Conservation (phyloP, 2,888 invertebrate genomes). For the Anagyrus pseudococci region DNA sequence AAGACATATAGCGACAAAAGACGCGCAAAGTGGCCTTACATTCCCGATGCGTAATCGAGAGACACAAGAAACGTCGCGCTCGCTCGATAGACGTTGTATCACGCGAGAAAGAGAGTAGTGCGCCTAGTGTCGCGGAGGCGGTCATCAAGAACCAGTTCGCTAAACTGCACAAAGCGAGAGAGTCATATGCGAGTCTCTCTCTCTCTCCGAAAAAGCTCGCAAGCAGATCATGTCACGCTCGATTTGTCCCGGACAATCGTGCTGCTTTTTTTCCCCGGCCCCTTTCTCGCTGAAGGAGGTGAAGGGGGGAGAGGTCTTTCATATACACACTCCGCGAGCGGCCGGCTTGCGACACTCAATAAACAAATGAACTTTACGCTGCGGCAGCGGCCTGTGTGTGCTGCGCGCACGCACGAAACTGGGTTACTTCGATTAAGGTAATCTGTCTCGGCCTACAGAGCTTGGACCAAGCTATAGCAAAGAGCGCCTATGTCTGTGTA, state of each 20-base stretch:
- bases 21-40: too few species aligned
- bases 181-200: not conserved
- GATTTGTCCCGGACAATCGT: too few species aligned
- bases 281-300: not conserved
- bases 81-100: too few species aligned
- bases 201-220: not conserved
- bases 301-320: not conserved
- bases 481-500: too few species aligned
- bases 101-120: too few species aligned
- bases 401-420: not conserved
- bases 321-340: not conserved
- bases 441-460: not conserved
- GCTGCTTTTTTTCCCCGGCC: not conserved
- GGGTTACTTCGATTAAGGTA: not conserved
- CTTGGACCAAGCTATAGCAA: too few species aligned
- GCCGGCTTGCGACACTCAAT: not conserved
- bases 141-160: not conserved
- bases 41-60: too few species aligned
- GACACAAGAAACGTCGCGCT: too few species aligned
- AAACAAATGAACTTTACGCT: not conserved
- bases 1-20: too few species aligned
- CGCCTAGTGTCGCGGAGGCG: too few species aligned
- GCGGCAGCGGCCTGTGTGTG: not conserved
- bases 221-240: too few species aligned
- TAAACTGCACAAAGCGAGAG: too few species aligned